A percentile compares a stretch with the other conserved stretches of the same genome.
Evolutionary conservation across 2,797 vertebrate species (phyloP).

Genomic region (Manis crassicaudata): DNA sequence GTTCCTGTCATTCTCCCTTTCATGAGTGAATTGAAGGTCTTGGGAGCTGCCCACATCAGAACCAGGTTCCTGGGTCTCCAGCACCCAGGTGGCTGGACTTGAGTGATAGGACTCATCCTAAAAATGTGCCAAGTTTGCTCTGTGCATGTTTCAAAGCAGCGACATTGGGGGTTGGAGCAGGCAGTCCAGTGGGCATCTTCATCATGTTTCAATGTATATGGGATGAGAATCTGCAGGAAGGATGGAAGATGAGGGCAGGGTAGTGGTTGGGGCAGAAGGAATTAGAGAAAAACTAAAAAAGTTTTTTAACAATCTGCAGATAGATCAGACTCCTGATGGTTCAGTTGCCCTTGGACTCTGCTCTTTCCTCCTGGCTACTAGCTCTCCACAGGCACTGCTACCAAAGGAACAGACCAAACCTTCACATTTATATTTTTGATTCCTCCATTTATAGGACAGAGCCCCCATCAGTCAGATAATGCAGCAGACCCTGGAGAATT

Average conservation of each 20-base stretch:
- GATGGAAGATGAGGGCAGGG: background rate
- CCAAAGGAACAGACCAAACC: background rate
- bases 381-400: slow-evolving; percentile 11
- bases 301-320: background rate
- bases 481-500: slow-evolving; percentile 46
- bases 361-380: background rate
- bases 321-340: background rate
- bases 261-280: background rate
- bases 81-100: background rate
- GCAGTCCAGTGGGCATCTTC: background rate
- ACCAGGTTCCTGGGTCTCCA: background rate
- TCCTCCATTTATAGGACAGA: slow-evolving; percentile 45
- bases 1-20: background rate
- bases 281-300: background rate
- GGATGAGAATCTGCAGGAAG: background rate
- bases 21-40: background rate
- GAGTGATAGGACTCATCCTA: background rate
- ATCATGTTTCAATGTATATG: background rate
- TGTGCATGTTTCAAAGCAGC: background rate
- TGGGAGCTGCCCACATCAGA: background rate
- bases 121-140: background rate
- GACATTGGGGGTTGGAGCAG: background rate
- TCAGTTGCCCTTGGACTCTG: background rate
- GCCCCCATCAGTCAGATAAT: background rate
- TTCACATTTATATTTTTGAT: slow-evolving; percentile 45